Percentiles rank a stretch among this genome's conserved stretches.
phyloP scores from a whole-genome alignment of 2,797 vertebrate genomes.

The Enteromius fasciolatus region DNA sequence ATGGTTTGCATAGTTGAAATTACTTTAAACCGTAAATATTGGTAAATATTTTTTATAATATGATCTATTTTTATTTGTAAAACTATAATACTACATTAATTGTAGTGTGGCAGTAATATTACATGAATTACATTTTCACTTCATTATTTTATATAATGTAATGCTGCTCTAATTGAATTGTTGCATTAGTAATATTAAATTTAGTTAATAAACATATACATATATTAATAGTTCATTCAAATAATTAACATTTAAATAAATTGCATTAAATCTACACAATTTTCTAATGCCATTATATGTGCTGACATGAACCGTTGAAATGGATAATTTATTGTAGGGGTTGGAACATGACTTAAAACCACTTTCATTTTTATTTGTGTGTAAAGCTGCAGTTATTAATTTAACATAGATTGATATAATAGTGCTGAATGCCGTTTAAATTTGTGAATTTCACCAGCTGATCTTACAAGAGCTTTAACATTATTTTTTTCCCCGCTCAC shows the following conservation, averaged over 20 bases:
- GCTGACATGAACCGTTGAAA: not conserved
- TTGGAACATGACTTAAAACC: not conserved
- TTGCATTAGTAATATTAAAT: not conserved
- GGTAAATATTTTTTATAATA: too few relatives aligned
- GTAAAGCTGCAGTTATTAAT: conserved; percentile 13
- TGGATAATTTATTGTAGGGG: not conserved
- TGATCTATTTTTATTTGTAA: not conserved
- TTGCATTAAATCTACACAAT: not conserved
- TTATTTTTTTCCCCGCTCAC: conserved; percentile 20
- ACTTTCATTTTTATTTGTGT: conserved; percentile 2
- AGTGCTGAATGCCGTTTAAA: not conserved
- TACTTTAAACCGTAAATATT: not conserved
- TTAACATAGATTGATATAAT: not conserved
- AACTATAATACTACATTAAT: not conserved
- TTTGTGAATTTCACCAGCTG: not conserved
- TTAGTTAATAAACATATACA: not conserved
- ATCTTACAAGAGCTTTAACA: conserved; percentile 21
- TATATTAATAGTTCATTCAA: not conserved
- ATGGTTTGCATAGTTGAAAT: not conserved
- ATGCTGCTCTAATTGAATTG: not conserved
- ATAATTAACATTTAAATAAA: not conserved
- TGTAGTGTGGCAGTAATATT: not conserved
- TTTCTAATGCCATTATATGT: not conserved
- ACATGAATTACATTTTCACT: not conserved
- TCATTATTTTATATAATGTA: not conserved